These are phyloP conservation scores for Petrolisthes manimaculis DNA, from an alignment of 2,888 invertebrate genomes.

Conservation along the genomic window DNA sequence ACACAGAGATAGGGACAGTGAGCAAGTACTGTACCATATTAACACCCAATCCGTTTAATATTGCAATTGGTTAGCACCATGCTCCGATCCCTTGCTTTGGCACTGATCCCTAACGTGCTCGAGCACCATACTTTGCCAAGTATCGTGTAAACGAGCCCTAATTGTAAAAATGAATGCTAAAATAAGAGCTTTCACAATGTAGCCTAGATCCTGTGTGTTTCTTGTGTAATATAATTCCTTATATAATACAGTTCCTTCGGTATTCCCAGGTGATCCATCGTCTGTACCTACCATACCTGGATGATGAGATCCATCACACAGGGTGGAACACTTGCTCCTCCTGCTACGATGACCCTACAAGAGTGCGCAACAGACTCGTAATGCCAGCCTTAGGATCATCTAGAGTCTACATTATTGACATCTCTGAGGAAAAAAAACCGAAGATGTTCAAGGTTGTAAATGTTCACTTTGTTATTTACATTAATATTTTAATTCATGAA, in stretches of 20 bases:
- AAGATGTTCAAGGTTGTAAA: slow-evolving; percentile 78
- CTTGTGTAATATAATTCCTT: no score
- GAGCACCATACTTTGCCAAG: no score
- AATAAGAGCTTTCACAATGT: no score
- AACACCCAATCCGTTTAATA: no score
- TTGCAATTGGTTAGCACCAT: no score
- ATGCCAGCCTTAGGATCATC: slow-evolving; percentile 85
- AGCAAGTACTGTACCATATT: no score
- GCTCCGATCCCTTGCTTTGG: no score
- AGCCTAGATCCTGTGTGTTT: no score
- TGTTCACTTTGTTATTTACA: background rate
- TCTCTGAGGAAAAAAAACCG: slow-evolving; percentile 81
- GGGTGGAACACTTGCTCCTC: slow-evolving; percentile 99
- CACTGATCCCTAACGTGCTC: no score
- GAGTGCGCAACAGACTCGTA: slow-evolving; percentile 81
- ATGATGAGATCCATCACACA: slow-evolving; percentile 93
- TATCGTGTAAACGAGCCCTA: no score
- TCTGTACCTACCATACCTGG: slow-evolving; percentile 80
- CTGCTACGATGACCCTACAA: slow-evolving; percentile 77
- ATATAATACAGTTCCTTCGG: background rate
- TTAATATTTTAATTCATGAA: background rate
- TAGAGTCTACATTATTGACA: slow-evolving; percentile 87
- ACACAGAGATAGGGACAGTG: no score
- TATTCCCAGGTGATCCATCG: slow-evolving; percentile 84
- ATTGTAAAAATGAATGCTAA: no score